Evolutionary conservation across 2,888 invertebrate species (phyloP), one percentile per base, ranked within the genome.

Genomic region (Ornithoptera priamus): DNA sequence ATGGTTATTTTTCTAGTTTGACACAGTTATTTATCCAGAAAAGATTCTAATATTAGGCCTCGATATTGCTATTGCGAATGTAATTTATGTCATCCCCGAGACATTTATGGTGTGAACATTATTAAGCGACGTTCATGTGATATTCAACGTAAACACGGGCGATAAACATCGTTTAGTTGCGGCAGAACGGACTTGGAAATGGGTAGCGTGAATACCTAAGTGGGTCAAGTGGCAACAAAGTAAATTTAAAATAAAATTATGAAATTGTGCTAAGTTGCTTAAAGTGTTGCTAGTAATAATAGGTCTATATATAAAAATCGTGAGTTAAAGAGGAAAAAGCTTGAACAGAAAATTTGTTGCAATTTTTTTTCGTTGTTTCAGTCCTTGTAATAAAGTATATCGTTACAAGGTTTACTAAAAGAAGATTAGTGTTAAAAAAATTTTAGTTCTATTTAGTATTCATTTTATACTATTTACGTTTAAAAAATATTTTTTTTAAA

Each of bases 31-130:
- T 53, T n/a, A n/a, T 12, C 8, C n/a, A 6, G n/a, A 53, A 53
- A 53, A 6, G 0, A 18, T 53, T n/a, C 1, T 46, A 12, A 15
- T 15, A 12, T 46, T 46, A 4, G 15, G n/a, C 5, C 7, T 12
- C 18, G 53, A 50, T 50, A 50, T 50, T 50, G 5, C n/a, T 58
- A n/a, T 58, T 22, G 22, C 24, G n/a, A 58, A 22, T 2, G 22
- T 6, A 58, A 58, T 81, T 78, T 78, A 79, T 80, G 73, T 71
- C 75, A 72, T 77, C 74, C 42, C 77, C 75, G 76, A 75, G 71
- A 73, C 78, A 76, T 80, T 79, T 78, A 79, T 77, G 74, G 77
- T 71, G 71, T 71, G 75, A 75, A 77, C 75, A 77, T 66, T 75
- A 77, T 75, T 75, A 77, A 77, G 77, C 75, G 74, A 72, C 74